phyloP scores from a whole-genome alignment of 2,888 invertebrate species.

The Andrena bucephala region DNA sequence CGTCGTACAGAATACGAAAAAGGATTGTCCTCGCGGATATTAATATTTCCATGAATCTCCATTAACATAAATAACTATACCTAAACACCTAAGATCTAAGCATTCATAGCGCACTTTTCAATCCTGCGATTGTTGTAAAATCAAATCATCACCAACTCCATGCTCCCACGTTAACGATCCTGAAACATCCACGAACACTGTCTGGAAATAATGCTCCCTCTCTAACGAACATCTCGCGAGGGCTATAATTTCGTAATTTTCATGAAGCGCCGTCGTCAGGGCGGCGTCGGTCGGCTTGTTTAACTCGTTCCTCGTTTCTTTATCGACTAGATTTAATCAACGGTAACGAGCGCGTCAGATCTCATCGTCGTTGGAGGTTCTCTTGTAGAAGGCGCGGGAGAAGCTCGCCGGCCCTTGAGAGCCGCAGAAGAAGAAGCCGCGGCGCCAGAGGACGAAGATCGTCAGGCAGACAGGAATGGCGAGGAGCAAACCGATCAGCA shows the following conservation, averaged over 20 bases:
- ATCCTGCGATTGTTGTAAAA: neutral
- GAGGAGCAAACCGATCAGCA: constrained; percentile 89
- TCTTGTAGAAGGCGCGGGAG: constrained; percentile 90
- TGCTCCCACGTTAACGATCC: too few relatives aligned
- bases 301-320: neutral
- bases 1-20: neutral
- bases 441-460: constrained; percentile 87
- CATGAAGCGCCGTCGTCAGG: neutral
- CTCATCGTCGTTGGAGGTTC: constrained; percentile 87
- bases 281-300: neutral
- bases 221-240: neutral
- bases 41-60: neutral
- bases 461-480: constrained; percentile 89
- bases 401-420: constrained; percentile 87
- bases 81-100: neutral
- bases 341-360: constrained; percentile 21
- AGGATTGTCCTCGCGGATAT: too few relatives aligned
- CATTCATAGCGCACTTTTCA: neutral
- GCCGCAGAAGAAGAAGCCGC: constrained; percentile 88
- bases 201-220: neutral
- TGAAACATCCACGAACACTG: neutral
- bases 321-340: constrained; percentile 26
- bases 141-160: neutral
- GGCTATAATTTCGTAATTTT: neutral
- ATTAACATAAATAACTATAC: constrained; percentile 32